Base-by-base conservation (phyloP, 2,888 invertebrate genomes). In the Eupithecia pulchellata region DNA sequence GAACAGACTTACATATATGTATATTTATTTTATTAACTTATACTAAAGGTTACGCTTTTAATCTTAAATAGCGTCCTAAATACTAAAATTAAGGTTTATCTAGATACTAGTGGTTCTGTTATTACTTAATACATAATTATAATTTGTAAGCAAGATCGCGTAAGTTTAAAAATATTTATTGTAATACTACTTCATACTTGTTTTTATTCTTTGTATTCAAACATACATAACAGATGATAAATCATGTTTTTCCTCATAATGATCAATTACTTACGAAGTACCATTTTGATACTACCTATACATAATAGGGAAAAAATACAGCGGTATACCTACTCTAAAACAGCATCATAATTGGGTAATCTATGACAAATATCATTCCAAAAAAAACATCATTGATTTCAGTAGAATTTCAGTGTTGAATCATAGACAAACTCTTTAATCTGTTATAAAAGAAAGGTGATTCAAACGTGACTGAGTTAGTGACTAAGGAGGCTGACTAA, bases 341-440 rank as follows among this genome's bases (percentile, higher is more conserved):
- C 47, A 20, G 47, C 47, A 25, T 52, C 25, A 52, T 25, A 47
- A 11, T 20, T 20, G 8, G n/a, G 11, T 4, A 20, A 47, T 47
- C 20, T 20, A 25, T 52, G 47, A 52, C 47, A 52, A 52, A 52
- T 52, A 25, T 13, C 9, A 25, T 52, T 52, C 52, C 25, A 1
- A 11, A 25, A 52, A 2, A 29, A 57, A 17, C 57, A 17, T 57
- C 6, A 1, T 34, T 20, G 20, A 13, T 61, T 61, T 61, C 60
- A 61, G 61, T 34, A 61, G 34, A 61, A 61, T 34, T 61, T 34
- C 61, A 20, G n/a, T 32, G 25, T 36, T 61, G 34, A 61, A 61
- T 60, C 60, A 61, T 34, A 20, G 61, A 61, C 32, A 11, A 64
- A 47, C 32, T 27, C 29, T 42, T 8, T 47, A 42, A 63, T 55